Conservation (phyloP, 2,113 vertebrate genomes). For the Lepidothrix coronata region DNA sequence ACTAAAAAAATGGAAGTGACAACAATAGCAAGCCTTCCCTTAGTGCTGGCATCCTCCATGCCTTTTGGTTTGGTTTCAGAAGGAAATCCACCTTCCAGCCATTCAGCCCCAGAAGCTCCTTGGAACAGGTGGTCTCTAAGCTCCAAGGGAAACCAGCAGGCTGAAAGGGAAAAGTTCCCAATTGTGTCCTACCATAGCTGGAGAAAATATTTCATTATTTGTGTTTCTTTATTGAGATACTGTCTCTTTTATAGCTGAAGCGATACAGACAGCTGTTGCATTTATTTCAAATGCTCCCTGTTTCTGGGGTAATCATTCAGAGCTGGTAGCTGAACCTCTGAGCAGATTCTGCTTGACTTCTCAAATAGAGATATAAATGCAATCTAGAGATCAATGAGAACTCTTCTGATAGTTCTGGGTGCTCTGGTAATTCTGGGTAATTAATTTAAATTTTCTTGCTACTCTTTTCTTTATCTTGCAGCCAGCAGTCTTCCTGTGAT, state of each 20-base stretch:
- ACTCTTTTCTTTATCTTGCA: slow-evolving; percentile 21
- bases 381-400: not conserved
- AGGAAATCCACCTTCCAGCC: slow-evolving; percentile 23
- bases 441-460: not conserved
- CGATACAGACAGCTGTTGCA: slow-evolving; percentile 55
- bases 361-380: slow-evolving; percentile 36
- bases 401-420: not conserved
- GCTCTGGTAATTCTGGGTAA: slow-evolving; percentile 1
- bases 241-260: slow-evolving; percentile 60
- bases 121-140: slow-evolving; percentile 62
- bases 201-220: slow-evolving; percentile 50
- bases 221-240: slow-evolving; percentile 67
- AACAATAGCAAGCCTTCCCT: not conserved
- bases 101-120: slow-evolving; percentile 28
- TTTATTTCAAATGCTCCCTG: slow-evolving; percentile 52
- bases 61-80: not conserved
- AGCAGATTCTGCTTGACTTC: slow-evolving; percentile 32
- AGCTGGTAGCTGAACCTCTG: slow-evolving; percentile 43
- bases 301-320: slow-evolving; percentile 63
- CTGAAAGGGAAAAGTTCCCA: slow-evolving; percentile 39
- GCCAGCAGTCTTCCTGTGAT: not conserved
- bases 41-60: not conserved
- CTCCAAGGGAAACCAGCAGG: slow-evolving; percentile 7
- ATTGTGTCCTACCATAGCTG: not conserved
- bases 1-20: not conserved